Conservation (phyloP, 1,140 invertebrate species). For the Formica exsecta region DNA sequence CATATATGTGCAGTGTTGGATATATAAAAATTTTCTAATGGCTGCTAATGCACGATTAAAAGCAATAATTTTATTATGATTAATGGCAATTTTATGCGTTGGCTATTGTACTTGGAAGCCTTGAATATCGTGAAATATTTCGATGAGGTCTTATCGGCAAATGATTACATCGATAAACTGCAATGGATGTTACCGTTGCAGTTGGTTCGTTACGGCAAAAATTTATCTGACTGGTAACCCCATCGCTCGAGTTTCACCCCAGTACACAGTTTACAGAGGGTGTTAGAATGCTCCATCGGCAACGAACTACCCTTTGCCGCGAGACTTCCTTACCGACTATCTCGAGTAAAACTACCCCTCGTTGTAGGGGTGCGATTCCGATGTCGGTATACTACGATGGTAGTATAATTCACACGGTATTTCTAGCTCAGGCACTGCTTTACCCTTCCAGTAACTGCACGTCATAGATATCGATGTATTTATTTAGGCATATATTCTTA, state of each 20-base stretch:
- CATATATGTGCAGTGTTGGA: neutral
- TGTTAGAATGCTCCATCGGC: constrained; percentile 62
- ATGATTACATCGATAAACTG: constrained; percentile 24
- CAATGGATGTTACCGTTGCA: neutral
- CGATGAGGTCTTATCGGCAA: neutral
- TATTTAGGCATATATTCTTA: neutral
- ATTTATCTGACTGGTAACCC: constrained; percentile 59
- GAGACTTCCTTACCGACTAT: constrained; percentile 69
- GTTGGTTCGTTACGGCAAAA: constrained; percentile 14
- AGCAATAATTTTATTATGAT: neutral
- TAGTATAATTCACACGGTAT: constrained; percentile 31
- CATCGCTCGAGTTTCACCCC: constrained; percentile 52
- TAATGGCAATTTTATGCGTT: neutral
- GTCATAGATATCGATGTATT: constrained; percentile 12
- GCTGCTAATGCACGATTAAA: neutral
- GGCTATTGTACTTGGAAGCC: neutral
- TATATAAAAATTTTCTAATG: neutral
- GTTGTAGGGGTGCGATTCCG: constrained; percentile 51
- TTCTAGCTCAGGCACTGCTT: constrained; percentile 57
- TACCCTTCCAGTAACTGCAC: constrained; percentile 55
- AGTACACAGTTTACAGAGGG: neutral
- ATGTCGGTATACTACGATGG: constrained; percentile 11
- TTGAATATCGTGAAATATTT: neutral
- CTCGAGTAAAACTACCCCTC: constrained; percentile 40
- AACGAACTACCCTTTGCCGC: constrained; percentile 59